Evolutionary conservation across 2,888 invertebrate species (phyloP).

Genomic region (Oscheius sp.): DNA sequence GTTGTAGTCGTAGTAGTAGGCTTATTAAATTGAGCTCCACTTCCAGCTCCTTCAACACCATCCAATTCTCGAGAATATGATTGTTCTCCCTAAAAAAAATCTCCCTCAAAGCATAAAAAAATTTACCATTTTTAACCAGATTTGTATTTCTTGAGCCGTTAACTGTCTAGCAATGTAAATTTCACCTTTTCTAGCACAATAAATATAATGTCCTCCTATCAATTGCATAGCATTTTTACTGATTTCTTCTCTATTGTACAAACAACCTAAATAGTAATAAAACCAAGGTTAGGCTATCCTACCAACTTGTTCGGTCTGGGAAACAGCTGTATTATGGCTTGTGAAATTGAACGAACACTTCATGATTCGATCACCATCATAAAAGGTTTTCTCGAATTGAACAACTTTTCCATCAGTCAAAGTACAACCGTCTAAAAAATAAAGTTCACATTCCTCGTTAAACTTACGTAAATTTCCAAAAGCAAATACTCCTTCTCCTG

Average conservation of each 20-base stretch:
- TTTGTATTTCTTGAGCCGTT: slow-evolving; percentile 35
- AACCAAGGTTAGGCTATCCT: not conserved
- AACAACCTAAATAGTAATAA: slow-evolving; percentile 26
- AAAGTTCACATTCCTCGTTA: not conserved
- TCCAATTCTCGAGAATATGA: slow-evolving; percentile 26
- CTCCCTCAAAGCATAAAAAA: no score
- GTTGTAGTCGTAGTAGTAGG: slow-evolving; percentile 12
- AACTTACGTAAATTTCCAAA: slow-evolving; percentile 37
- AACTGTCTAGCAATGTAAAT: slow-evolving; percentile 32
- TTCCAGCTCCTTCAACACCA: slow-evolving; percentile 40
- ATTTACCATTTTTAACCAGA: slow-evolving; percentile 31
- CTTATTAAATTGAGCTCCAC: slow-evolving; percentile 22
- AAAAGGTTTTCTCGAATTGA: slow-evolving; percentile 31
- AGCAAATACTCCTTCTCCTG: slow-evolving; percentile 21
- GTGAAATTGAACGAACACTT: slow-evolving; percentile 36
- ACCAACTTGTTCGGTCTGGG: slow-evolving; percentile 36
- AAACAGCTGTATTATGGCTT: slow-evolving; percentile 27
- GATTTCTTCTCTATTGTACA: slow-evolving; percentile 34
- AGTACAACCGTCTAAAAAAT: slow-evolving; percentile 37
- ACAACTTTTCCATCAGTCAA: slow-evolving; percentile 24
- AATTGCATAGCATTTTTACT: slow-evolving; percentile 42
- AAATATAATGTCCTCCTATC: slow-evolving; percentile 33
- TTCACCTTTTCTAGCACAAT: slow-evolving; percentile 35
- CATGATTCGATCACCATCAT: slow-evolving; percentile 32
- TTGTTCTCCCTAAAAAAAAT: slow-evolving; percentile 11